These are phyloP conservation scores for Epinephelus coioides DNA, from an alignment of 2,797 vertebrate genomes.

Conservation along the genomic window DNA sequence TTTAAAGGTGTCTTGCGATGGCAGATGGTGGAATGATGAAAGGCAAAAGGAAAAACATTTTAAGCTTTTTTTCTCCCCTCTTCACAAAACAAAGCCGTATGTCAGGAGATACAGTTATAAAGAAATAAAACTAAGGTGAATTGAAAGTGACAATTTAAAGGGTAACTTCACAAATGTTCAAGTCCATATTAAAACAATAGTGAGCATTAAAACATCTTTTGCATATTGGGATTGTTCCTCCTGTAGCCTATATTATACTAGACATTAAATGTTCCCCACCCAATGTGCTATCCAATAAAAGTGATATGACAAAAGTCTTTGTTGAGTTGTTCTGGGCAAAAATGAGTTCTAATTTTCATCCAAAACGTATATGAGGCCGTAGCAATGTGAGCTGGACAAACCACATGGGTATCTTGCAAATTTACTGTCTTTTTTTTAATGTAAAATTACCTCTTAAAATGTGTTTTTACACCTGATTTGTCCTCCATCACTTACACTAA, in stretches of 20 bases:
- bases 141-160: constrained; percentile 8
- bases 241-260: background rate
- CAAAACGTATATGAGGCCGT: background rate
- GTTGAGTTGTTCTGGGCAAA: background rate
- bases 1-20: constrained; percentile 6
- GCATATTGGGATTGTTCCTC: background rate
- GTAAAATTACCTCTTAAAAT: background rate
- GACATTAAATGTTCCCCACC: background rate
- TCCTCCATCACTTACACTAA: background rate
- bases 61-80: background rate
- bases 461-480: background rate
- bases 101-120: constrained; percentile 4
- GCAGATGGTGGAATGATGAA: constrained; percentile 27
- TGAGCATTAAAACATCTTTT: background rate
- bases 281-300: background rate
- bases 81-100: background rate
- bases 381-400: background rate
- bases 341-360: background rate
- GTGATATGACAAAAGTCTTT: background rate
- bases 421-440: background rate
- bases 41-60: constrained; percentile 15
- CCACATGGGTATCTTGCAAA: background rate
- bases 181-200: background rate
- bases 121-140: background rate
- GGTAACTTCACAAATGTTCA: background rate